Evolutionary conservation across 2,888 invertebrate species (phyloP).

Genomic region (Venusia cambrica): DNA sequence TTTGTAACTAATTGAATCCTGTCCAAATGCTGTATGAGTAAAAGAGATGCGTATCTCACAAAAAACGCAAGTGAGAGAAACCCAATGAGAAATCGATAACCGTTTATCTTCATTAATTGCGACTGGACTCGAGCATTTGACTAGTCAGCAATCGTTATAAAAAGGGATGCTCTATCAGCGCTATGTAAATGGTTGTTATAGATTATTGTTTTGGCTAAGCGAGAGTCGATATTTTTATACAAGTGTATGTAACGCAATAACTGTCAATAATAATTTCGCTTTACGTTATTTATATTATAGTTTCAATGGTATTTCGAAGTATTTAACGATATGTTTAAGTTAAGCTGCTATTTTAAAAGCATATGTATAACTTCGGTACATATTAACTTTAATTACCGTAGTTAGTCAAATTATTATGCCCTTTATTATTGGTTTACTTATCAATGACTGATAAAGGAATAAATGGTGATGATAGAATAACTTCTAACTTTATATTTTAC

Average conservation of each 20-base stretch:
- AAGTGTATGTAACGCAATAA: constrained; percentile 11
- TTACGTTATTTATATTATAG: constrained; percentile 1
- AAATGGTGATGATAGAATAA: constrained; percentile 51
- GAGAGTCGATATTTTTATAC: constrained; percentile 14
- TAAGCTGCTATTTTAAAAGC: constrained; percentile 9
- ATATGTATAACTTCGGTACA: constrained; percentile 26
- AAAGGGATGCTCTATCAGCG: constrained; percentile 12
- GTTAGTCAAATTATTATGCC: constrained; percentile 30
- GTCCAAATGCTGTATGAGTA: no score
- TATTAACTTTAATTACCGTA: constrained; percentile 26
- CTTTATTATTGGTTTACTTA: constrained; percentile 34
- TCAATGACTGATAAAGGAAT: constrained; percentile 56
- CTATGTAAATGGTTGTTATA: constrained; percentile 18
- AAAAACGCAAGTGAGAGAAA: no score
- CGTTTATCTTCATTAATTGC: no score
- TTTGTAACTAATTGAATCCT: no score
- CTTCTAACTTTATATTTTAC: constrained; percentile 19
- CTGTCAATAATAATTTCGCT: no score
- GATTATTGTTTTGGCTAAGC: constrained; percentile 12
- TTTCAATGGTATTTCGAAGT: constrained; percentile 5
- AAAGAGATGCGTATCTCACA: no score
- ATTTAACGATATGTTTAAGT: background rate
- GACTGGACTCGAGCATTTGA: constrained; percentile 18
- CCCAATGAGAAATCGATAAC: no score
- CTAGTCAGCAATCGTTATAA: constrained; percentile 19